phyloP scores from a whole-genome alignment of 2,797 vertebrate species.

The Rhynchonycteris naso region DNA sequence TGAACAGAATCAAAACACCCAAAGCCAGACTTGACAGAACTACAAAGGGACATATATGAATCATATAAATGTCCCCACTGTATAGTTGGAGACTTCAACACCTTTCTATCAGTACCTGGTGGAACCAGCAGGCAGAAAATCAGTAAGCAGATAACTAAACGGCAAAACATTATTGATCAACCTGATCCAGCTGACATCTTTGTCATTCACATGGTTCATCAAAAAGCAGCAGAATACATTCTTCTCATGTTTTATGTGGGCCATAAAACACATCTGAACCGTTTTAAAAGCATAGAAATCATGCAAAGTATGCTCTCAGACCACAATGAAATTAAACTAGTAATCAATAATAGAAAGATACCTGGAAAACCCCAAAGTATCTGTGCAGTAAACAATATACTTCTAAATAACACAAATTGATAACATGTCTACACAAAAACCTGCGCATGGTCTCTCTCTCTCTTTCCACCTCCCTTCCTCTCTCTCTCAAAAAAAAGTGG shows the following conservation, averaged over 20 bases:
- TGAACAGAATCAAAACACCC: constrained; percentile 1
- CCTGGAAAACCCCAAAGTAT: neutral
- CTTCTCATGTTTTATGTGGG: too few relatives aligned
- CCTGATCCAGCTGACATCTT: neutral
- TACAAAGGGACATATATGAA: neutral
- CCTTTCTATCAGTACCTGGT: neutral
- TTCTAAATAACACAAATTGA: neutral
- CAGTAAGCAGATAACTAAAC: neutral
- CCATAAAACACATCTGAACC: constrained; percentile 16
- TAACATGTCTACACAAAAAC: neutral
- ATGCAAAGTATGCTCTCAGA: neutral
- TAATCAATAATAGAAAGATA: neutral
- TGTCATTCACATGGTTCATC: neutral
- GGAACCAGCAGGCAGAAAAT: neutral
- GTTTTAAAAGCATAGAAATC: constrained; percentile 15
- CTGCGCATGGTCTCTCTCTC: neutral
- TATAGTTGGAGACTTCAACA: neutral
- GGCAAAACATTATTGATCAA: neutral
- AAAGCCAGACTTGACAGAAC: neutral
- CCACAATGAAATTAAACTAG: constrained; percentile 26
- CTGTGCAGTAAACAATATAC: neutral
- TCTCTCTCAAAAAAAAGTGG: too few relatives aligned
- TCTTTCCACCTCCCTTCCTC: too few relatives aligned
- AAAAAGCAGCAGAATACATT: neutral
- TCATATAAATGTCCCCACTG: neutral